Conservation (phyloP, 2,888 invertebrate species). For the Xestia c-nigrum region DNA sequence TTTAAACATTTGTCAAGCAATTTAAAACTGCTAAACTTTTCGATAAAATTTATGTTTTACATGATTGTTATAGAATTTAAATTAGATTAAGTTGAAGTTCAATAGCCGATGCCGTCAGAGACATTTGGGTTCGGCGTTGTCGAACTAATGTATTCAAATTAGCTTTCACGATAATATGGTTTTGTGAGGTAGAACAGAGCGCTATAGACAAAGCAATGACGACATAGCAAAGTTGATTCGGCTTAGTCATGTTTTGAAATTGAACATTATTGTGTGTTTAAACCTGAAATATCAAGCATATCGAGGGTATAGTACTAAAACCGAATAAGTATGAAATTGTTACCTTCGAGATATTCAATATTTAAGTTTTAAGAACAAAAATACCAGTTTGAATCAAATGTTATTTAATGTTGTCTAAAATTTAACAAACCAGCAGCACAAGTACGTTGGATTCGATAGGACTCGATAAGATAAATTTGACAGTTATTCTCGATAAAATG, state of each 20-base stretch:
- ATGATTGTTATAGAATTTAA: conserved; percentile 13
- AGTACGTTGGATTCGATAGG: no score
- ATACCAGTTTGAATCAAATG: not conserved
- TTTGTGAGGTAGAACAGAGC: conserved; percentile 8
- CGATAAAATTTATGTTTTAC: conserved; percentile 9
- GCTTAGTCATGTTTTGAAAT: not conserved
- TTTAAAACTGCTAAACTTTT: conserved; percentile 16
- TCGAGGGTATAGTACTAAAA: not conserved
- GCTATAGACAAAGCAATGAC: not conserved
- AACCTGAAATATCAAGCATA: not conserved
- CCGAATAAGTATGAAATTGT: conserved; percentile 1
- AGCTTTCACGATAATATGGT: conserved; percentile 25
- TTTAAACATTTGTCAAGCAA: conserved; percentile 33
- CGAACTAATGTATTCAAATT: conserved; percentile 45
- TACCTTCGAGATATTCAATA: not conserved
- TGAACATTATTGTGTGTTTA: not conserved
- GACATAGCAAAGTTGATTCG: not conserved
- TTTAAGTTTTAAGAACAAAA: conserved; percentile 3
- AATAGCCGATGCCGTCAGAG: conserved; percentile 17
- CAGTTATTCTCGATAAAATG: no score
- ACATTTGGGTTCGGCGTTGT: conserved; percentile 20
- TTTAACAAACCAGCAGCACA: no score
- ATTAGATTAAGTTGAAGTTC: conserved; percentile 39
- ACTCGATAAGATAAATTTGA: no score
- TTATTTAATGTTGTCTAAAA: not conserved